Evolutionary conservation across 2,113 vertebrate genomes (phyloP).

Genomic region (Nyctereutes procyonoides): DNA sequence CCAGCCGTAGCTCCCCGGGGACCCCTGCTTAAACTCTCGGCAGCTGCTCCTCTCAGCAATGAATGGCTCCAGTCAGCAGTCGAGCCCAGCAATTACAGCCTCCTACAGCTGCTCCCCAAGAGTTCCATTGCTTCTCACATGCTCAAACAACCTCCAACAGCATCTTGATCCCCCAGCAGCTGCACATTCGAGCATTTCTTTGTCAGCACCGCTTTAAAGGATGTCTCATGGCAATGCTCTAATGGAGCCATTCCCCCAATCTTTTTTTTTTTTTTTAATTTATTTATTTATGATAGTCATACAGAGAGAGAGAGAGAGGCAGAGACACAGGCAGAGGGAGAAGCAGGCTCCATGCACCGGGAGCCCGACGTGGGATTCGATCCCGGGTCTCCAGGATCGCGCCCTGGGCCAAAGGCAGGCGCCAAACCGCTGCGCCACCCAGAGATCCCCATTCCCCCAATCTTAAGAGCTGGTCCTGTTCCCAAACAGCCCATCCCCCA

Average conservation of each 20-base stretch:
- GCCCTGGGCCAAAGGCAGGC: no score
- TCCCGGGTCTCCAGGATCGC: no score
- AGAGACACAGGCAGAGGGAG: no score
- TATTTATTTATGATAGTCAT: no score
- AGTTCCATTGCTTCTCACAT: constrained; percentile 15
- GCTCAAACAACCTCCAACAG: constrained; percentile 36
- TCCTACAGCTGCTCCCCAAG: constrained; percentile 62
- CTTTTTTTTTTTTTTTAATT: no score
- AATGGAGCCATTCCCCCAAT: neutral
- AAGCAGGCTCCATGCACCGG: no score
- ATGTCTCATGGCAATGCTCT: neutral
- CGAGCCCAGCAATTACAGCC: neutral
- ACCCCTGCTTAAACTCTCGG: constrained; percentile 13
- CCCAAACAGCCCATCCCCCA: neutral
- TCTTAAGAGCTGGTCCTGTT: neutral
- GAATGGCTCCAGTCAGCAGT: constrained; percentile 64
- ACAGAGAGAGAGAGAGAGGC: no score
- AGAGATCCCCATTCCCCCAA: neutral
- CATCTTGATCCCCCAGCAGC: constrained; percentile 3
- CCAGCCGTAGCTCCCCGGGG: constrained; percentile 22
- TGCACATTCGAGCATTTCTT: neutral
- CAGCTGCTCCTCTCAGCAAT: constrained; percentile 58
- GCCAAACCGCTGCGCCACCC: no score
- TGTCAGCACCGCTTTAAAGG: neutral
- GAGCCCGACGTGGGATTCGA: no score